Conservation (phyloP, 2,797 vertebrate species). For the Danio albolineatus region DNA sequence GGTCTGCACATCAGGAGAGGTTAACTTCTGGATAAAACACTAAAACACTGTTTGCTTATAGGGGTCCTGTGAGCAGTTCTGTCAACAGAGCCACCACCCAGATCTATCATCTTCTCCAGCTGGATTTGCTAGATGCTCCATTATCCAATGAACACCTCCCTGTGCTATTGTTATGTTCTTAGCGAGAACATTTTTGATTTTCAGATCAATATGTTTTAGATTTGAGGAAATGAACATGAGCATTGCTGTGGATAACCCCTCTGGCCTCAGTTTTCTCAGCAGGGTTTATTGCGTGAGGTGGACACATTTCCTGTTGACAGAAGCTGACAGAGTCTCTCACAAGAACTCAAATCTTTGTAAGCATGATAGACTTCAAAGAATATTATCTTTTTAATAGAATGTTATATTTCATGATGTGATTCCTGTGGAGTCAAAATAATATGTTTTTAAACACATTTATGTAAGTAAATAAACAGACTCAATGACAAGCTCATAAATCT, state of each 20-base stretch:
- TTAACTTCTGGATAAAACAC: slow-evolving; percentile 62
- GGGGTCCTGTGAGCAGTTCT: slow-evolving; percentile 74
- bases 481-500: no score
- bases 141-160: not conserved
- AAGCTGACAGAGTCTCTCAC: slow-evolving; percentile 28
- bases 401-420: not conserved
- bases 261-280: slow-evolving; percentile 12
- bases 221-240: slow-evolving; percentile 8
- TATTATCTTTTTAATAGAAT: not conserved
- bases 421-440: not conserved
- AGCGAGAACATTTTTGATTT: slow-evolving; percentile 3
- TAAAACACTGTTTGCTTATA: slow-evolving; percentile 70
- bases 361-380: slow-evolving; percentile 49
- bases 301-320: slow-evolving; percentile 58
- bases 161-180: not conserved
- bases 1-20: slow-evolving; percentile 72
- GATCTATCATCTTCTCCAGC: slow-evolving; percentile 29
- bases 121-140: slow-evolving; percentile 8
- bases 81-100: slow-evolving; percentile 65
- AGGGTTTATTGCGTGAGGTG: slow-evolving; percentile 41
- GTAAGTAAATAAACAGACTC: no score
- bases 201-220: not conserved
- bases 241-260: slow-evolving; percentile 29
- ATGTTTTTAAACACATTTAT: no score
- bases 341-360: slow-evolving; percentile 52